phyloP scores from a whole-genome alignment of 2,888 invertebrate species.

The Pinctada fucata region DNA sequence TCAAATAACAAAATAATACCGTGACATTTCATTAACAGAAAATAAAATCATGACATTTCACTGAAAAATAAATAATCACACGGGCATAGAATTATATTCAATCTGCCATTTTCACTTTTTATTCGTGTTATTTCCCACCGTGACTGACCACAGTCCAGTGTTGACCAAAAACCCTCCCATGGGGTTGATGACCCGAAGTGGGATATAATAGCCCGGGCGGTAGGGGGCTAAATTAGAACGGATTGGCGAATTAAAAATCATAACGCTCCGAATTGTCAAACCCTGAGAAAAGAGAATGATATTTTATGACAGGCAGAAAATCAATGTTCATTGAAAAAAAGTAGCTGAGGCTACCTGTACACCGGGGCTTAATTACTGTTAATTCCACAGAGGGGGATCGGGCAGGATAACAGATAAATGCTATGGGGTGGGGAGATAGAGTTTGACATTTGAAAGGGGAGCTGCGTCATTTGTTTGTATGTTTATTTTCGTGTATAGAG shows the following conservation, averaged over 20 bases:
- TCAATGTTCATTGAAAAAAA: background rate
- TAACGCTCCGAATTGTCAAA: background rate
- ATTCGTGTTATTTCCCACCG: too few relatives aligned
- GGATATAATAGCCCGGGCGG: background rate
- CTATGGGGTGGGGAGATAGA: background rate
- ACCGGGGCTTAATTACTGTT: background rate
- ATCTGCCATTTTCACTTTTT: too few relatives aligned
- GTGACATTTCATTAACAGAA: too few relatives aligned
- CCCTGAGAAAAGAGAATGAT: background rate
- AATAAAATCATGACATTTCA: too few relatives aligned
- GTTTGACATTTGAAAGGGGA: conserved; percentile 22
- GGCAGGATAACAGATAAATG: conserved; percentile 5
- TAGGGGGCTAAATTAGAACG: background rate
- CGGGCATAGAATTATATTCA: too few relatives aligned
- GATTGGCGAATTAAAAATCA: background rate
- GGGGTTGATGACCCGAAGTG: background rate
- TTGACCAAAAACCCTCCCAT: background rate
- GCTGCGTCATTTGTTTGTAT: conserved; percentile 2
- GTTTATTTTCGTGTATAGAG: background rate
- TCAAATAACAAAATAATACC: too few relatives aligned
- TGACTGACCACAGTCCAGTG: too few relatives aligned
- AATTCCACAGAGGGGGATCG: background rate
- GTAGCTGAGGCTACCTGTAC: background rate
- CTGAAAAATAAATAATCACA: too few relatives aligned
- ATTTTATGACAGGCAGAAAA: background rate